Conservation (phyloP, 2,888 invertebrate species). For the Leptothorax acervorum region DNA sequence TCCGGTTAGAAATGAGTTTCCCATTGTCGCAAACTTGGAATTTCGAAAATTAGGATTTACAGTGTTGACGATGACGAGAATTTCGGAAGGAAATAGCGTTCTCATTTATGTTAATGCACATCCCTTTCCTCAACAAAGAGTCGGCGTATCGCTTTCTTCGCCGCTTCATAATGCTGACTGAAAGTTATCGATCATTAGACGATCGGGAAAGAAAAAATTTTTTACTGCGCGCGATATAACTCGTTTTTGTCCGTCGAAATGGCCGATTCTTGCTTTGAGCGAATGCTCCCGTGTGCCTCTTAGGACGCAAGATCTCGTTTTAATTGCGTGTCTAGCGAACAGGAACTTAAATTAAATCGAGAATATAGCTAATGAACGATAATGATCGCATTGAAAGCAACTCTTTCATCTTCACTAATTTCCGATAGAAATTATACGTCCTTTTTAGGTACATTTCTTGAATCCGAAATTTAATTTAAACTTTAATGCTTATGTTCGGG, state of each 20-base stretch:
- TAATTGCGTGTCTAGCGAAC: conserved; percentile 2
- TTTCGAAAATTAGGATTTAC: conserved; percentile 22
- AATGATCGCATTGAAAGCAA: not conserved
- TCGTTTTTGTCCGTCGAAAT: conserved; percentile 21
- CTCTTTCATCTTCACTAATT: not conserved
- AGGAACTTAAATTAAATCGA: conserved; percentile 14
- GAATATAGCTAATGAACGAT: not conserved
- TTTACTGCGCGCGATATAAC: not conserved
- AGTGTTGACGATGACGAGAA: not conserved
- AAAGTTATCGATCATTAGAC: conserved; percentile 22
- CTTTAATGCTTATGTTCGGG: not conserved
- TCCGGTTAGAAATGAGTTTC: conserved; percentile 32
- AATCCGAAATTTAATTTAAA: not conserved
- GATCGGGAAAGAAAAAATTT: not conserved
- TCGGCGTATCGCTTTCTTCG: conserved; percentile 9
- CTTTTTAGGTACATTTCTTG: not conserved
- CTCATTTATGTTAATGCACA: not conserved
- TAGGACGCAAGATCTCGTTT: not conserved
- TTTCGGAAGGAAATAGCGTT: conserved; percentile 2
- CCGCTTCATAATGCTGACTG: not conserved
- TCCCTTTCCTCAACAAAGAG: conserved; percentile 25
- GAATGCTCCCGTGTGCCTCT: not conserved
- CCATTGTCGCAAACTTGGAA: conserved; percentile 10
- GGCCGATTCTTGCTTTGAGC: not conserved
- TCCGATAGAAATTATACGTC: too few relatives aligned